These are phyloP conservation scores for Lottia gigantea DNA, from an alignment of 2,888 invertebrate species.

Conservation along the genomic window DNA sequence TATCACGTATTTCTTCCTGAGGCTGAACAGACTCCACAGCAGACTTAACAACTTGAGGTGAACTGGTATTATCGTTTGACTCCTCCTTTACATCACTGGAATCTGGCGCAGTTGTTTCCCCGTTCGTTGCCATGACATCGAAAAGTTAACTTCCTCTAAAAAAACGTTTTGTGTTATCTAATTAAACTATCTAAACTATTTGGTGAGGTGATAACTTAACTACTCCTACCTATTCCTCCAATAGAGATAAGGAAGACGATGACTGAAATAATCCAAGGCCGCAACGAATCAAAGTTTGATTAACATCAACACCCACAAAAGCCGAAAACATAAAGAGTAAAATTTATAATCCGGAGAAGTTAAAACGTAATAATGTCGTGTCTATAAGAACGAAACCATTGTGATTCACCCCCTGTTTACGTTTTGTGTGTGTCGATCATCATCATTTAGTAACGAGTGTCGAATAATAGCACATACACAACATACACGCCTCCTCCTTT, in stretches of 20 bases:
- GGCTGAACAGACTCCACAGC: constrained; percentile 11
- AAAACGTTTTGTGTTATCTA: constrained; percentile 11
- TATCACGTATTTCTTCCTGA: constrained; percentile 8
- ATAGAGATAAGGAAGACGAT: constrained; percentile 7
- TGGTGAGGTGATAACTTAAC: constrained; percentile 1
- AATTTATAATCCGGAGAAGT: background rate
- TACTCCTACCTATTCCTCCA: constrained; percentile 1
- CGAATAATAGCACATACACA: constrained; percentile 1
- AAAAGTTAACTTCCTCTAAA: background rate
- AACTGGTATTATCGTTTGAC: background rate
- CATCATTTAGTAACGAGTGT: background rate
- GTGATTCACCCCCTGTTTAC: constrained; percentile 18
- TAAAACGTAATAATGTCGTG: background rate
- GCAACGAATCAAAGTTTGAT: constrained; percentile 7
- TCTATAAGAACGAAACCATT: constrained; percentile 14
- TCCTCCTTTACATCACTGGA: constrained; percentile 9
- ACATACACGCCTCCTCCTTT: constrained; percentile 22
- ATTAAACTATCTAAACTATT: background rate
- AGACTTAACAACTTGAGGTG: constrained; percentile 7
- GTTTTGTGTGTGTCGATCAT: too few species aligned
- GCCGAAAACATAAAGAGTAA: background rate
- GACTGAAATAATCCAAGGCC: constrained; percentile 12
- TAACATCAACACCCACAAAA: background rate
- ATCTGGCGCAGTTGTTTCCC: constrained; percentile 13
- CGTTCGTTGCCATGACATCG: constrained; percentile 30